Evolutionary conservation across 2,797 vertebrate genomes (phyloP).

Genomic region (Oreortyx pictus): DNA sequence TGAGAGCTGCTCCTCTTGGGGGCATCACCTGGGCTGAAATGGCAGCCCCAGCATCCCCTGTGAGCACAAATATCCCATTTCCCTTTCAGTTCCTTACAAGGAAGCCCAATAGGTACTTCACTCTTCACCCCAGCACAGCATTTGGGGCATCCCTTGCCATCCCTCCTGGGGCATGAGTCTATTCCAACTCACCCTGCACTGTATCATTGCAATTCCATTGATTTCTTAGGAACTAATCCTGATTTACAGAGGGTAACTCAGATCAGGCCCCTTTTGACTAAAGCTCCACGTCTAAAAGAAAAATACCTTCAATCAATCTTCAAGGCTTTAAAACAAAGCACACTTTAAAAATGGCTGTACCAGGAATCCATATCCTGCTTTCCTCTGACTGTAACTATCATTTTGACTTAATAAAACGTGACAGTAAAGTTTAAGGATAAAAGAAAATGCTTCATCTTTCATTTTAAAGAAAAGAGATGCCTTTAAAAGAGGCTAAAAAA

Average conservation of each 20-base stretch:
- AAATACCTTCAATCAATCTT: constrained; percentile 72
- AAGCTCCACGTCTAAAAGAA: constrained; percentile 59
- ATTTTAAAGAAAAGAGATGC: constrained; percentile 58
- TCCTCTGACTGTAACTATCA: constrained; percentile 59
- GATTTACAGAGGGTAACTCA: constrained; percentile 70
- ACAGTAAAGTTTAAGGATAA: constrained; percentile 71
- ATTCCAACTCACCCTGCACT: background rate
- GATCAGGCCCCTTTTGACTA: constrained; percentile 68
- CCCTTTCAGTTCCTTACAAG: background rate
- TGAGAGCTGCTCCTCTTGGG: background rate
- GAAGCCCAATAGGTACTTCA: background rate
- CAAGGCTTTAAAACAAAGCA: constrained; percentile 68
- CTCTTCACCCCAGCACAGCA: background rate
- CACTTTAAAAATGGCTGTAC: constrained; percentile 62
- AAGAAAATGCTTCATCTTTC: constrained; percentile 67
- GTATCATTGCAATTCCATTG: constrained; percentile 45
- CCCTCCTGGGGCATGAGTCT: constrained; percentile 18
- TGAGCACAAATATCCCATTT: background rate
- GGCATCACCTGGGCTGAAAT: background rate
- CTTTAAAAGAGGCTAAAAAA: constrained; percentile 47
- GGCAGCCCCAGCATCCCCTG: rapidly evolving
- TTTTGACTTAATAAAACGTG: constrained; percentile 66
- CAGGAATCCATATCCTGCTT: constrained; percentile 65
- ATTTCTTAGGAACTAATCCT: constrained; percentile 62
- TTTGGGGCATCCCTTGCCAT: background rate